Percentiles rank a stretch among this genome's conserved stretches.
Evolutionary conservation across 2,888 invertebrate genomes (phyloP).

Genomic region (Yponomeuta malinellus): DNA sequence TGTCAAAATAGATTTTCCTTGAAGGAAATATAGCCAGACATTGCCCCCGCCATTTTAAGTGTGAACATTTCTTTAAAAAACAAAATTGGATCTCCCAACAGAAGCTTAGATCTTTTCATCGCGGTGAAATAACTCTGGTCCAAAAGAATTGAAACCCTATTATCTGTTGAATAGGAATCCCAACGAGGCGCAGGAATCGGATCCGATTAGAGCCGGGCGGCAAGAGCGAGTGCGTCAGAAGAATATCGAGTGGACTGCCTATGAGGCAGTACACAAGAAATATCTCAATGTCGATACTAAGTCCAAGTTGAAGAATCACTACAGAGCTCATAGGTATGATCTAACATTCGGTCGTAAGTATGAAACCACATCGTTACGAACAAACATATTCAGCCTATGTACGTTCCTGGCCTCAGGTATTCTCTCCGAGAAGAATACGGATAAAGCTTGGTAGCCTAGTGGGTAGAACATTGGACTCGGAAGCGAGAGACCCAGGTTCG

Average conservation of each 20-base stretch:
- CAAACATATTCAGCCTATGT: too few relatives aligned
- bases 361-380: not conserved
- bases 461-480: too few relatives aligned
- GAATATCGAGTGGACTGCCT: slow-evolving; percentile 95
- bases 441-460: too few relatives aligned
- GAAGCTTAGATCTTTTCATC: not conserved
- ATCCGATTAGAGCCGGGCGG: slow-evolving; percentile 79
- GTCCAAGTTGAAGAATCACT: slow-evolving; percentile 93
- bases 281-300: slow-evolving; percentile 94
- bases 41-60: not conserved
- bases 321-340: slow-evolving; percentile 86
- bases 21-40: not conserved
- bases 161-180: slow-evolving; percentile 82
- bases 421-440: too few relatives aligned
- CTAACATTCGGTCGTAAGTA: not conserved
- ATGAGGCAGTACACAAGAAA: slow-evolving; percentile 94
- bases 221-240: slow-evolving; percentile 88
- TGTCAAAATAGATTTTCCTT: not conserved
- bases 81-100: not conserved
- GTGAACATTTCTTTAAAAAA: not conserved
- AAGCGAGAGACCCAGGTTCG: too few relatives aligned
- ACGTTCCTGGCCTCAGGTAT: too few relatives aligned
- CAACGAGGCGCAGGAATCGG: slow-evolving; percentile 87
- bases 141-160: not conserved
- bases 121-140: not conserved